Base-by-base conservation (phyloP, 2,888 invertebrate species). In the Epiblema foenella region DNA sequence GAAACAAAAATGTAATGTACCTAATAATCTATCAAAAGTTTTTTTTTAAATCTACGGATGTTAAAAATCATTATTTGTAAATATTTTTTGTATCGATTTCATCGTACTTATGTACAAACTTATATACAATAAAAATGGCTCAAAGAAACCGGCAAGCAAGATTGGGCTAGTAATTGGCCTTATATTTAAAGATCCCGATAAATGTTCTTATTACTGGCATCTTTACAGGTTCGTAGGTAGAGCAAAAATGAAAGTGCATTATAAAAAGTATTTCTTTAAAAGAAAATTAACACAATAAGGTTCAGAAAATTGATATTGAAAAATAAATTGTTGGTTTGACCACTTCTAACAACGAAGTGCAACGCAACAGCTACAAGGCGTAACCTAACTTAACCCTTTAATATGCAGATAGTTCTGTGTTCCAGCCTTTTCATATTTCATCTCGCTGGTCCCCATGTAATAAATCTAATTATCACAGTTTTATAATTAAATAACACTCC, bases 391-490 rank as follows among this genome's bases (percentile, higher is more conserved):
- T 80, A 64, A 24, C 11, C 39, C 37, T 64, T 54, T 54, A 76
- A 76, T 72, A 73, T 74, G 75, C 72, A 71, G 71, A 69, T 58
- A 75, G 63, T 69, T 73, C 73, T 62, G 69, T 75, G 75, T 77
- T 74, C 75, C 77, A 78, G 78, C 79, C 78, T 78, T 77, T 78
- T 77, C 73, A 77, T 78, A 71, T 72, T 75, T 77, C 75, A 77
- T 75, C 79, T 79, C 80, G 83, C 81, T 84, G 84, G 82, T 84
- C 79, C 74, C 75, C 77, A 76, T 80, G 77, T 77, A 83, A 90
- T 87, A 87, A 90, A 85, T 82, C 90, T 91, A 92, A 92, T 90
- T 93, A 93, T 93, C 93, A 93, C 93, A 93, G 93, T 88, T 93
- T 85, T 85, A 90, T 88, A 86, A 89, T 89, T 85, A 91, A 90